phyloP scores from a whole-genome alignment of 1,140 invertebrate genomes.

The Diprion similis region DNA sequence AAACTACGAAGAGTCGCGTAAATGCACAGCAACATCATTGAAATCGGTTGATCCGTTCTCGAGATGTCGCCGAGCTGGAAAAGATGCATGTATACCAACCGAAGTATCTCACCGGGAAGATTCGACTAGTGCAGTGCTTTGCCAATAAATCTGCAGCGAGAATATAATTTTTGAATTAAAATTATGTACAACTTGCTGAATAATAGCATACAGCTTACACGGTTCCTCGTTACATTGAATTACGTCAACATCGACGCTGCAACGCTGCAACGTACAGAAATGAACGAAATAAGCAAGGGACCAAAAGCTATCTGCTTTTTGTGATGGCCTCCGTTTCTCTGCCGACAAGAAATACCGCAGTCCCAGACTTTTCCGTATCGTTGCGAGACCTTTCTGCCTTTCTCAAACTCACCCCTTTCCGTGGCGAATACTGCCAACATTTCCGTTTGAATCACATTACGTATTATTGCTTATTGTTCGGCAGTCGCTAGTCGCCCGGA shows the following conservation, averaged over 20 bases:
- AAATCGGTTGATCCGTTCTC: too few species aligned
- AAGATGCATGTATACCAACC: too few species aligned
- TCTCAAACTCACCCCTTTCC: conserved; percentile 26
- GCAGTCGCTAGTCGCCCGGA: conserved; percentile 33
- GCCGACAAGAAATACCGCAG: conserved; percentile 49
- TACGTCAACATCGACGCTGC: background rate
- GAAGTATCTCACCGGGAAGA: too few species aligned
- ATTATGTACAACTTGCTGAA: too few species aligned
- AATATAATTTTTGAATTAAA: too few species aligned
- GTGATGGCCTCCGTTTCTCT: conserved; percentile 53
- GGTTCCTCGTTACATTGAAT: background rate
- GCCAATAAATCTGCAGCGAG: too few species aligned
- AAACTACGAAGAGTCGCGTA: too few species aligned
- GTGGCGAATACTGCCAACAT: conserved; percentile 47
- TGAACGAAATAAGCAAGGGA: conserved; percentile 48
- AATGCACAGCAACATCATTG: too few species aligned
- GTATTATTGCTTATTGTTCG: conserved; percentile 58
- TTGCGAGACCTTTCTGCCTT: background rate
- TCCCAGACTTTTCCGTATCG: conserved; percentile 47
- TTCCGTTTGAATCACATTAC: conserved; percentile 56
- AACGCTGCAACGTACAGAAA: background rate
- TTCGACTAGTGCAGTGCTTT: too few species aligned
- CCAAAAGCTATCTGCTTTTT: conserved; percentile 46
- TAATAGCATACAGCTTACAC: too few species aligned
- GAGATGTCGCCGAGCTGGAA: too few species aligned